phyloP scores from a whole-genome alignment of 2,888 invertebrate genomes.

The Cynaeus angustus region DNA sequence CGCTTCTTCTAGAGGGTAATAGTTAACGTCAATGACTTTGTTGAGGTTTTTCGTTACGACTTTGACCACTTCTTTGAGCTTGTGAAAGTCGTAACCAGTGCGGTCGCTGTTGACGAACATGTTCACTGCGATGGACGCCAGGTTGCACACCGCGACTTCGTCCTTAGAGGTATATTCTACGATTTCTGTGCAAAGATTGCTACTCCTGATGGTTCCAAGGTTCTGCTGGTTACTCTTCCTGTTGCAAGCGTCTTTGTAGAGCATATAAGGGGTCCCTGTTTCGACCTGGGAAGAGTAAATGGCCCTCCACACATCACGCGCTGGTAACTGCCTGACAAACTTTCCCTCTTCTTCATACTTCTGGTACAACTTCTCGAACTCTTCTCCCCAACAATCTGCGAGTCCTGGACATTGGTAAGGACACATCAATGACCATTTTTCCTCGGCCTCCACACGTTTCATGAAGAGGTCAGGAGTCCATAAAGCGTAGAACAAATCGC shows the following conservation, averaged over 20 bases:
- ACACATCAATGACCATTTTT: conserved; percentile 97
- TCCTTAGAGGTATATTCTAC: conserved; percentile 94
- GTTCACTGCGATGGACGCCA: conserved; percentile 97
- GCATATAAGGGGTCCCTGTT: conserved; percentile 98
- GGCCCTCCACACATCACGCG: conserved; percentile 94
- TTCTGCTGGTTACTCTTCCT: conserved; percentile 98
- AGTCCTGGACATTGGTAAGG: conserved; percentile 95
- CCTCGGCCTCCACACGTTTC: conserved; percentile 91
- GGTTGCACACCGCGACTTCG: conserved; percentile 98
- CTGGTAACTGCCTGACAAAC: conserved; percentile 80
- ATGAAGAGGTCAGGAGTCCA: conserved; percentile 99
- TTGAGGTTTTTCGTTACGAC: conserved; percentile 93
- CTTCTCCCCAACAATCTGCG: conserved; percentile 94
- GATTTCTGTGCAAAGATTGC: conserved; percentile 98
- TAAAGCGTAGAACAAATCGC: conserved; percentile 96
- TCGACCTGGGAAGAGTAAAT: conserved; percentile 97
- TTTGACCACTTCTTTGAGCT: conserved; percentile 91
- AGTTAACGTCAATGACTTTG: conserved; percentile 97
- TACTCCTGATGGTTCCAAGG: conserved; percentile 97
- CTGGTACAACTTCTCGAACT: conserved; percentile 91
- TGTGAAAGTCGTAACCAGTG: conserved; percentile 89
- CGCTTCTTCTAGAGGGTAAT: conserved; percentile 95
- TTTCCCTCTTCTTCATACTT: conserved; percentile 89
- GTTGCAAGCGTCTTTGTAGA: conserved; percentile 97
- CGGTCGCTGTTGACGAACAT: conserved; percentile 88